phyloP scores from a whole-genome alignment of 2,797 vertebrate genomes.

The Manis pentadactyla region DNA sequence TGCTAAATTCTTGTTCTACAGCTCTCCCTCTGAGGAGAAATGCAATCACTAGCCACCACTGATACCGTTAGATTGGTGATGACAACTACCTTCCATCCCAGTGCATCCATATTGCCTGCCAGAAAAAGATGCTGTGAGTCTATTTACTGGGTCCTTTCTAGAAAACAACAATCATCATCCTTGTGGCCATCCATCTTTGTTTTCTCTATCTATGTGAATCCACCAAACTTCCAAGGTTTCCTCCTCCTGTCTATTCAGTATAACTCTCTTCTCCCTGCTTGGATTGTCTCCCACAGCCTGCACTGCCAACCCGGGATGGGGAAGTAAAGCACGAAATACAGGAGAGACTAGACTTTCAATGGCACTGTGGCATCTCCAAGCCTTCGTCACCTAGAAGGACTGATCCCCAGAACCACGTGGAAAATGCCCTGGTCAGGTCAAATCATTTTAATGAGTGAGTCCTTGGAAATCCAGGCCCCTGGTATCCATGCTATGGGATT shows the following conservation, averaged over 20 bases:
- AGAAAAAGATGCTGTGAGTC: background rate
- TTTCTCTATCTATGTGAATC: background rate
- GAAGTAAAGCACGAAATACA: background rate
- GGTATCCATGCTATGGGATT: background rate
- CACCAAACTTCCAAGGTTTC: background rate
- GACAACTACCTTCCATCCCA: background rate
- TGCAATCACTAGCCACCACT: background rate
- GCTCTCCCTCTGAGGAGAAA: background rate
- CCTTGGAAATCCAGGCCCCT: background rate
- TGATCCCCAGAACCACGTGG: background rate
- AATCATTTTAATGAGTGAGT: background rate
- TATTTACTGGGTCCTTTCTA: background rate
- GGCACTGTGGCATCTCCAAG: background rate
- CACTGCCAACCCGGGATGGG: background rate
- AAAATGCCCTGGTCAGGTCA: background rate
- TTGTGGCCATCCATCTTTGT: background rate
- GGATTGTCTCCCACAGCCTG: background rate
- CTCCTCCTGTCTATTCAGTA: background rate
- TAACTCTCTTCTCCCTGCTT: background rate
- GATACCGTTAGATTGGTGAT: background rate
- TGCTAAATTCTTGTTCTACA: background rate
- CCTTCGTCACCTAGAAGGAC: background rate
- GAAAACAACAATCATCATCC: background rate
- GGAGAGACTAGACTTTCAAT: background rate
- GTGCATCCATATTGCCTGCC: background rate